Evolutionary conservation across 2,797 vertebrate genomes (phyloP).

Genomic region (Hipposideros larvatus): DNA sequence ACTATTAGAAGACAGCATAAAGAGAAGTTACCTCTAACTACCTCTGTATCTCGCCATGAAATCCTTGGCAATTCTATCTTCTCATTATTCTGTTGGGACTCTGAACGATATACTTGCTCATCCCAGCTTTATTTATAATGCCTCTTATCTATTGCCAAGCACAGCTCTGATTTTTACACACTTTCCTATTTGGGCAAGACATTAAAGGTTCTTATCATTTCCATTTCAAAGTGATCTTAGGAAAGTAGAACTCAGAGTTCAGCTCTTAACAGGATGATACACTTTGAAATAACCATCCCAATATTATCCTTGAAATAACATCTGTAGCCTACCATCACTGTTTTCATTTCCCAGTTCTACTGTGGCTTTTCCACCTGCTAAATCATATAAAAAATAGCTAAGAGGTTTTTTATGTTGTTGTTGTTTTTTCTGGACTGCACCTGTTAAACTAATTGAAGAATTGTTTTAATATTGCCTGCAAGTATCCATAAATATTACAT

Average conservation of each 20-base stretch:
- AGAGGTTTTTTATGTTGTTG: not conserved
- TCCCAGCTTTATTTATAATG: conserved; percentile 77
- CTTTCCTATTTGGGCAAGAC: conserved; percentile 80
- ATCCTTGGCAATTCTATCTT: conserved; percentile 37
- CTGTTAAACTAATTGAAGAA: conserved; percentile 50
- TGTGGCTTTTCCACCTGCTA: conserved; percentile 23
- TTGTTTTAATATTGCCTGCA: not conserved
- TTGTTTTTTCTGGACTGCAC: not conserved
- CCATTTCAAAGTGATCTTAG: conserved; percentile 86
- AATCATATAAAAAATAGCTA: conserved; percentile 51
- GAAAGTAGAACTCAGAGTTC: conserved; percentile 81
- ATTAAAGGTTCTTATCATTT: conserved; percentile 85
- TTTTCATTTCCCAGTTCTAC: conserved; percentile 66
- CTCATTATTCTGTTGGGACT: conserved; percentile 69
- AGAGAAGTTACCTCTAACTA: not conserved
- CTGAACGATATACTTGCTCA: conserved; percentile 64
- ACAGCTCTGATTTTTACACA: conserved; percentile 77
- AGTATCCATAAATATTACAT: not conserved
- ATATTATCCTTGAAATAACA: conserved; percentile 82
- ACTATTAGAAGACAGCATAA: not conserved
- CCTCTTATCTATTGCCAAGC: conserved; percentile 83
- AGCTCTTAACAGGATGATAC: conserved; percentile 78
- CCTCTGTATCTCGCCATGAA: conserved; percentile 53
- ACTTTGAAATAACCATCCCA: conserved; percentile 83
- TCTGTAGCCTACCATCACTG: conserved; percentile 55